phyloP scores from a whole-genome alignment of 2,888 invertebrate genomes.

The Drosophila peninsularis region DNA sequence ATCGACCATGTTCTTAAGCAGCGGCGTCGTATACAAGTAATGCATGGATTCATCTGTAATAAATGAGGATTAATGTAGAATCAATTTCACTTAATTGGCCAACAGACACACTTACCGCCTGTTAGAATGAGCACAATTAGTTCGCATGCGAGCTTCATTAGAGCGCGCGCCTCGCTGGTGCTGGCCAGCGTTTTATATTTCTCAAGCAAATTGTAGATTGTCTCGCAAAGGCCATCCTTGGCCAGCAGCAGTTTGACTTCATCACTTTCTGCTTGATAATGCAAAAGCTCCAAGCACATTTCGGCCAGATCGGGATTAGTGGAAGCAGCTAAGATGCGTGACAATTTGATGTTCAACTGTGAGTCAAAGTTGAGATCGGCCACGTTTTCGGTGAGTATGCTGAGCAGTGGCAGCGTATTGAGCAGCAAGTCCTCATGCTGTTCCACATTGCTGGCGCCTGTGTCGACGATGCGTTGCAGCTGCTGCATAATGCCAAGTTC shows the following conservation, averaged over 20 bases:
- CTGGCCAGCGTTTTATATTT: slow-evolving; percentile 88
- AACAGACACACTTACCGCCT: slow-evolving; percentile 87
- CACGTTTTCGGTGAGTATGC: slow-evolving; percentile 87
- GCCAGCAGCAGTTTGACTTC: slow-evolving; percentile 91
- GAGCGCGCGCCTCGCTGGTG: slow-evolving; percentile 88
- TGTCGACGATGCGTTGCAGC: slow-evolving; percentile 86
- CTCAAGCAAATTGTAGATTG: slow-evolving; percentile 90
- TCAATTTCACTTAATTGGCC: not conserved
- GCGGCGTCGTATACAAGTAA: slow-evolving; percentile 89
- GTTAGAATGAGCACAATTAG: slow-evolving; percentile 93
- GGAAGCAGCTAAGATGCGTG: slow-evolving; percentile 87
- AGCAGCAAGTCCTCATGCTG: slow-evolving; percentile 86
- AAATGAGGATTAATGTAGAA: not conserved
- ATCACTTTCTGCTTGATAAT: slow-evolving; percentile 92
- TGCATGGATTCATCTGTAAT: slow-evolving; percentile 93
- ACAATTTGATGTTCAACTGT: slow-evolving; percentile 86
- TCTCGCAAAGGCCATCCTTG: slow-evolving; percentile 90
- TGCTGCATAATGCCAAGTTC: slow-evolving; percentile 86
- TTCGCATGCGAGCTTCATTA: slow-evolving; percentile 94
- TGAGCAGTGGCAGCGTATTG: slow-evolving; percentile 87
- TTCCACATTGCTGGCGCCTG: slow-evolving; percentile 85
- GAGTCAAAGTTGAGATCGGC: slow-evolving; percentile 87
- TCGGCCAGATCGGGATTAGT: slow-evolving; percentile 90
- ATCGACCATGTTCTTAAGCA: slow-evolving; percentile 89
- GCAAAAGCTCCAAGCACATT: slow-evolving; percentile 90